phyloP scores from a whole-genome alignment of 2,888 invertebrate genomes.

The Meganola albula region DNA sequence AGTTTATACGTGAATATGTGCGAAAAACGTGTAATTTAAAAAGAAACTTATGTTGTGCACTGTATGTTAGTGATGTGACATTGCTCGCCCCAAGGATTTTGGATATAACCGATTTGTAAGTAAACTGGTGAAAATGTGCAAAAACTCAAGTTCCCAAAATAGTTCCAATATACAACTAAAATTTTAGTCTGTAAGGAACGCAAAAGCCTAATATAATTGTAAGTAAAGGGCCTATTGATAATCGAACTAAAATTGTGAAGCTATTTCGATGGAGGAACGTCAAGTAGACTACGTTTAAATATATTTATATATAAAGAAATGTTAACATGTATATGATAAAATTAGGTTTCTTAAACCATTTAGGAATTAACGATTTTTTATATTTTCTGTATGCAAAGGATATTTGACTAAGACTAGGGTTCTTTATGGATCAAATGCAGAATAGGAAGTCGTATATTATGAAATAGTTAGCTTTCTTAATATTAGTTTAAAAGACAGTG shows the following conservation, averaged over 20 bases:
- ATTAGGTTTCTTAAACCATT: constrained; percentile 73
- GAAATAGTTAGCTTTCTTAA: constrained; percentile 56
- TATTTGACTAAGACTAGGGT: constrained; percentile 64
- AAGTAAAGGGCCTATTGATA: constrained; percentile 66
- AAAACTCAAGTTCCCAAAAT: constrained; percentile 27
- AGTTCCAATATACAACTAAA: constrained; percentile 26
- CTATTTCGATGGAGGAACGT: constrained; percentile 37
- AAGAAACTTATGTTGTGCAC: constrained; percentile 29
- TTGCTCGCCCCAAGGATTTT: constrained; percentile 41
- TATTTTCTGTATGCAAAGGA: constrained; percentile 73
- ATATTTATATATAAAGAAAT: constrained; percentile 65
- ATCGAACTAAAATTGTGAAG: constrained; percentile 54
- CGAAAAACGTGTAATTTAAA: constrained; percentile 24
- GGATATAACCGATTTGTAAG: constrained; percentile 31
- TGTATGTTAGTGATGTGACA: constrained; percentile 29
- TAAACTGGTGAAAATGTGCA: constrained; percentile 28
- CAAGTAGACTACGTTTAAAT: constrained; percentile 51
- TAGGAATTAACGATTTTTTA: constrained; percentile 71
- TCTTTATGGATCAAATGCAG: constrained; percentile 42
- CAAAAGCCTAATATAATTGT: constrained; percentile 64
- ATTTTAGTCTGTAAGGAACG: constrained; percentile 43
- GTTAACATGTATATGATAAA: constrained; percentile 70
- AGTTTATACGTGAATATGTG: constrained; percentile 60
- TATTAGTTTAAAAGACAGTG: constrained; percentile 68
- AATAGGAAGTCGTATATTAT: constrained; percentile 57